Base-by-base conservation (phyloP, 2,113 vertebrate species). In the Hemiprocne comata region DNA sequence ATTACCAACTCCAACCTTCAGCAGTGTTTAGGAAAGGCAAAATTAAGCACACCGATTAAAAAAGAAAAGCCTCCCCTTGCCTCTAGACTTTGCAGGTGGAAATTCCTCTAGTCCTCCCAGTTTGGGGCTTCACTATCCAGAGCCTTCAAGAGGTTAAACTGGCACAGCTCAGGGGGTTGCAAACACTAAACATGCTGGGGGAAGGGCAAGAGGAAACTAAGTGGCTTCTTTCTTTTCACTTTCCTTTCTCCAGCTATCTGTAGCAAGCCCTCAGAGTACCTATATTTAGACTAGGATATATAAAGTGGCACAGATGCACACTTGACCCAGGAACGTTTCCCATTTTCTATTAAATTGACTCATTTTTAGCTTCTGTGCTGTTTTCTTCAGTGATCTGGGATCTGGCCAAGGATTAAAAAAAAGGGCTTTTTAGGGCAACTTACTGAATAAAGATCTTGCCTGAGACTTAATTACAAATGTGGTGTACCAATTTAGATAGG, bases 1-100 rank as follows among this genome's bases (percentile, higher is more conserved):
- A 97, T 97, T n/a, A 97, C 88, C 83, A 98, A 90, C 75, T 94
- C 51, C 65, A 85, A 75, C 67, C 92, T 91, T 95, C 28, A 0
- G 94, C 84, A 53, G 65, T 73, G 94, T 97, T 98, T 97, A 96
- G 88, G 97, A 97, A 97, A 78, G 72, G 82, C 84, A 97, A 93
- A 95, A 96, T 97, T 96, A 97, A 85, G 78, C 89, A 72, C 57
- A 31, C 83, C 0, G 36, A 97, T 97, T 96, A 86, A 97, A 97
- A 97, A 95, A 92, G 80, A 91, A 98, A 96, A 93, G 95, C 60
- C 65, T 85, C 85, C 90, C 95, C 95, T 89, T 95, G 85, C 75
- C 92, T 89, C 81, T 92, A 50, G 36, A 36, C 64, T 96, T 97
- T 93, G 94, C 95, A 97, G 87, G 80, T 96, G 87, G 87, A 74